Evolutionary conservation across 2,888 invertebrate genomes (phyloP).

Genomic region (Philereme vetulata): DNA sequence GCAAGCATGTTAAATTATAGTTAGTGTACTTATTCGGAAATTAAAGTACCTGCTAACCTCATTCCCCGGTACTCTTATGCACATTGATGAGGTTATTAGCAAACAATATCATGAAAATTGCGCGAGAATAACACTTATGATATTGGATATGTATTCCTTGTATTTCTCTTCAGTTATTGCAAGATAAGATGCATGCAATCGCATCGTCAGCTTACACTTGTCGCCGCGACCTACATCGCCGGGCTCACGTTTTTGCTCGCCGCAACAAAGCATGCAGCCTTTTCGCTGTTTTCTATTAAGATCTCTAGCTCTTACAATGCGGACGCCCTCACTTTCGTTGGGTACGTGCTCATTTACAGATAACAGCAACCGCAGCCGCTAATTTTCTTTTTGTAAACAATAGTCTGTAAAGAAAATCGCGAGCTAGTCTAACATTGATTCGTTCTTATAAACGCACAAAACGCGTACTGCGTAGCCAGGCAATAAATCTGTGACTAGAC

Average conservation of each 20-base stretch:
- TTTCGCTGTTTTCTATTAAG: constrained; percentile 75
- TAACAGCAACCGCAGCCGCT: constrained; percentile 49
- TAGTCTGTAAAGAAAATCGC: not conserved
- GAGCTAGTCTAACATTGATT: not conserved
- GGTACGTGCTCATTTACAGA: constrained; percentile 59
- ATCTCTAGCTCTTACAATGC: constrained; percentile 72
- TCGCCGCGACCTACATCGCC: constrained; percentile 72
- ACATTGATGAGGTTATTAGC: too few species aligned
- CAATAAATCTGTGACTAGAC: not conserved
- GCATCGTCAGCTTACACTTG: constrained; percentile 64
- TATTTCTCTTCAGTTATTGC: constrained; percentile 21
- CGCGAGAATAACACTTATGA: not conserved
- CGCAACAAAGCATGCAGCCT: constrained; percentile 57
- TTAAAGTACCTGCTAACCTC: too few species aligned
- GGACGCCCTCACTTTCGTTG: constrained; percentile 77
- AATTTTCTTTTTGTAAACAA: constrained; percentile 37
- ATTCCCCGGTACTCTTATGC: too few species aligned
- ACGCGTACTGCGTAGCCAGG: not conserved
- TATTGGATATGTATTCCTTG: constrained; percentile 5
- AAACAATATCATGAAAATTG: not conserved
- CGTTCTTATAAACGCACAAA: not conserved
- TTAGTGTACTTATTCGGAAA: too few species aligned
- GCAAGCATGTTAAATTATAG: not conserved
- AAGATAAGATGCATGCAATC: constrained; percentile 26
- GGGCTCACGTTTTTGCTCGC: constrained; percentile 69